Base-by-base conservation (phyloP, 2,113 vertebrate genomes). In the Alligator mississippiensis region DNA sequence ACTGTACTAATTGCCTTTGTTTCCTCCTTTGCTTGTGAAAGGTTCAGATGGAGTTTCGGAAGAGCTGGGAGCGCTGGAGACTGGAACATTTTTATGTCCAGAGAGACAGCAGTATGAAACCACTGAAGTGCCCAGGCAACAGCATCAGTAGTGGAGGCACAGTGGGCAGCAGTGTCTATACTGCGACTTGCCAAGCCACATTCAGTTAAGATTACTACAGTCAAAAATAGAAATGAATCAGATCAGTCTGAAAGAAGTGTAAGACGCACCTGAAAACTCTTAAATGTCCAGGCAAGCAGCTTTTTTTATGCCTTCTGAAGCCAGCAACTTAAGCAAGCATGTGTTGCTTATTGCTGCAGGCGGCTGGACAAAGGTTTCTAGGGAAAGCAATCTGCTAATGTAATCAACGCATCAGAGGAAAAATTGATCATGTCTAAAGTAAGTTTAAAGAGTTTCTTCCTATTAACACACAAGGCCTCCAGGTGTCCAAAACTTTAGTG, bases 11-110 rank as follows among this genome's bases (percentile, higher is more conserved):
- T 82, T 91, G 27, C 25, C 87, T 93, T 95, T 82, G 18, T 94
- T 93, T 94, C 58, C 82, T 95, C 21, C 58, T 95, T 90, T 93
- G 58, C 57, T 93, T 80, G 3, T 21, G 82, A 68, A 96, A 98
- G 98, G 98, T 98, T 96, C 98, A 98, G 95, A 96, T 97, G 96
- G 98, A 98, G 88, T 98, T 98, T 96, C 98, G 97, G 90, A 98
- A 97, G 95, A 97, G 97, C 95, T 98, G 98, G 98, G 98, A 98
- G 64, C 98, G 98, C 89, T 98, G 98, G 98, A 96, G 95, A 62
- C 82, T 98, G 22, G 97, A 98, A 82, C 98, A 97, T 74, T 79
- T 98, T 17, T 97, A 96, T n/a, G 92, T 96, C 61, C 97, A 97
- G 80, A 97, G 97, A 90, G 98, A 98, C 86, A 98, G 96, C 97